Percentiles rank a stretch among this genome's conserved stretches.
Conservation (phyloP, 2,888 invertebrate genomes). For the Tanypteryx hageni region DNA sequence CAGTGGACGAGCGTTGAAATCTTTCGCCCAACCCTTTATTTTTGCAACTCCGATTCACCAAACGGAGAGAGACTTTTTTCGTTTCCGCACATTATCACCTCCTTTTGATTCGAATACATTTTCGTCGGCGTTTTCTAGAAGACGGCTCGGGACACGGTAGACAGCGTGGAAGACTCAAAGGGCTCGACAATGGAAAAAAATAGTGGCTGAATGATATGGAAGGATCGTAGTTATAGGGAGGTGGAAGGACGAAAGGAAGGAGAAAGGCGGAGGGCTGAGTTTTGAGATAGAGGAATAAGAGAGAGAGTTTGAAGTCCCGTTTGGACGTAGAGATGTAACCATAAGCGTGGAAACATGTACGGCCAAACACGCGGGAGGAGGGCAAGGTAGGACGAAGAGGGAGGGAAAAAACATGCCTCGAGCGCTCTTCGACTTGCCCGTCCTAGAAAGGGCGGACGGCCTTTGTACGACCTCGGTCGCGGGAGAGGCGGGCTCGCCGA, state of each 20-base stretch:
- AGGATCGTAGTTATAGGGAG: neutral
- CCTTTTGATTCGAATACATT: too few relatives aligned
- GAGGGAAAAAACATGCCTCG: neutral
- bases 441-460: constrained; percentile 21
- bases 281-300: neutral
- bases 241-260: too few relatives aligned
- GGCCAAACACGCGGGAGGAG: neutral
- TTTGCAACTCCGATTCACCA: too few relatives aligned
- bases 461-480: neutral
- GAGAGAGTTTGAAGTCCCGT: neutral
- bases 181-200: too few relatives aligned
- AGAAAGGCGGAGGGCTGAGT: neutral
- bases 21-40: too few relatives aligned
- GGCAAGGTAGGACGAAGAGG: neutral
- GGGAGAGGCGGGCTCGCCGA: neutral
- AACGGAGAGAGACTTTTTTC: too few relatives aligned
- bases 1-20: too few relatives aligned
- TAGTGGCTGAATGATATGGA: too few relatives aligned
- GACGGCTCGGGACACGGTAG: too few relatives aligned
- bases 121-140: too few relatives aligned
- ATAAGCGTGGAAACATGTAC: neutral
- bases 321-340: neutral
- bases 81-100: too few relatives aligned
- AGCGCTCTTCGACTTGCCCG: neutral
- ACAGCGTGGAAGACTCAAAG: too few relatives aligned